Percentiles rank a stretch among this genome's conserved stretches.
These are phyloP conservation scores for Limnephilus rhombicus DNA, from an alignment of 2,888 invertebrate species.

Conservation along the genomic window DNA sequence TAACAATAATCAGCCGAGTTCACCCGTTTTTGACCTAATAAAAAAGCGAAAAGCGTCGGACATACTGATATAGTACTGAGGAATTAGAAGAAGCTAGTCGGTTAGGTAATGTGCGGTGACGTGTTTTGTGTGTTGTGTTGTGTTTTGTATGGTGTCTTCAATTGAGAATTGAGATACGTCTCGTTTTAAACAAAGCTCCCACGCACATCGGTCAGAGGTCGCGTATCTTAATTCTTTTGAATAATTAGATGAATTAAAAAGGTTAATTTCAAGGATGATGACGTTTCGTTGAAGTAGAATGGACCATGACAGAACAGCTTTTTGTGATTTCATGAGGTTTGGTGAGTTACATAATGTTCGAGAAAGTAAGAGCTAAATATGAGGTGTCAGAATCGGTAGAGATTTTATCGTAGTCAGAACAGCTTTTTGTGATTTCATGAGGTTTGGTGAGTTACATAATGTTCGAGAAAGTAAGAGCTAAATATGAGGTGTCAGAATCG, in stretches of 20 bases:
- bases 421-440: neutral
- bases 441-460: neutral
- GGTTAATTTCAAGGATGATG: neutral
- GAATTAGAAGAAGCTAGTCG: neutral
- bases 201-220: conserved; percentile 61
- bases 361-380: neutral
- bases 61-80: conserved; percentile 30
- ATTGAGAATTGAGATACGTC: conserved; percentile 63
- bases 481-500: neutral
- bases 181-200: conserved; percentile 59
- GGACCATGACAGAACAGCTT: neutral
- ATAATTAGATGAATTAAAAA: conserved; percentile 38
- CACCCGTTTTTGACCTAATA: conserved; percentile 59
- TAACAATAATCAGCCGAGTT: conserved; percentile 33
- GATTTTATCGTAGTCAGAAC: neutral
- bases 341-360: neutral
- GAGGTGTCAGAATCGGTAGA: neutral
- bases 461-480: neutral
- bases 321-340: neutral
- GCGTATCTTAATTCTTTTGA: conserved; percentile 58
- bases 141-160: conserved; percentile 59
- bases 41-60: conserved; percentile 63
- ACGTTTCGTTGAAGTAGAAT: neutral
- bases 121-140: neutral
- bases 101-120: conserved; percentile 61